Base-by-base conservation (phyloP, 2,113 vertebrate genomes). In the Eclectus roratus region DNA sequence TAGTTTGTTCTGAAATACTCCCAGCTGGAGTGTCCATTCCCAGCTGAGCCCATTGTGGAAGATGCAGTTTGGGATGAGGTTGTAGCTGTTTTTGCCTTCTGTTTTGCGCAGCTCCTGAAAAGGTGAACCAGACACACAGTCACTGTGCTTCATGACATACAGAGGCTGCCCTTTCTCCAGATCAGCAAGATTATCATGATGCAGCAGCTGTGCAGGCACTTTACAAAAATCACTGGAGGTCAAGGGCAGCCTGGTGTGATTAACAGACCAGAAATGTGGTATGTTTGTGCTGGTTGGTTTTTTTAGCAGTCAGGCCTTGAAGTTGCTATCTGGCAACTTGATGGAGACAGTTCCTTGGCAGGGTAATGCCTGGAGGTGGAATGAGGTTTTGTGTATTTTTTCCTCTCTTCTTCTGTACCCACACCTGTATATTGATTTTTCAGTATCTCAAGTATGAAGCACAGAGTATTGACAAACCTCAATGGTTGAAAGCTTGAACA, bases 61-160 rank as follows among this genome's bases (percentile, higher is more conserved):
- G 60, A 7, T 2, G 5, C 5, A 35, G 8, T 88, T 58, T 66
- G 35, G 35, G 27, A 10, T 52, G 43, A 68, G 61, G 46, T 33
- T 25, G 4, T 14, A 44, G 46, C 6, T 80, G 33, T 66, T 77
- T 28, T 71, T 18, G 7, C 24, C 61, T 47, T 17, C 43, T 53
- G 14, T 55, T 83, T 39, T 55, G 41, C 25, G 31, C 28, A 63
- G 41, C 24, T 66, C 25, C 52, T 39, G 33, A 25, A 35, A 66
- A 44, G 25, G 17, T 11, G 33, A 31, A 35, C 28, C 24, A 27
- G 31, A 58, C 39, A 9, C 63, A 19, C 10, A 25, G 27, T 27
- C 4, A 1, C 18, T 52, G 0, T 43, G 15, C 21, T 43, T 46
- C 9, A 3, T 17, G 46, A 17, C 6, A 4, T 29, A 24, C 13